Evolutionary conservation across 37 sponge, comb jelly and placozoan genomes (phyloP), one percentile per base, ranked within the genome.

Genomic region (Oscarella lobularis): DNA sequence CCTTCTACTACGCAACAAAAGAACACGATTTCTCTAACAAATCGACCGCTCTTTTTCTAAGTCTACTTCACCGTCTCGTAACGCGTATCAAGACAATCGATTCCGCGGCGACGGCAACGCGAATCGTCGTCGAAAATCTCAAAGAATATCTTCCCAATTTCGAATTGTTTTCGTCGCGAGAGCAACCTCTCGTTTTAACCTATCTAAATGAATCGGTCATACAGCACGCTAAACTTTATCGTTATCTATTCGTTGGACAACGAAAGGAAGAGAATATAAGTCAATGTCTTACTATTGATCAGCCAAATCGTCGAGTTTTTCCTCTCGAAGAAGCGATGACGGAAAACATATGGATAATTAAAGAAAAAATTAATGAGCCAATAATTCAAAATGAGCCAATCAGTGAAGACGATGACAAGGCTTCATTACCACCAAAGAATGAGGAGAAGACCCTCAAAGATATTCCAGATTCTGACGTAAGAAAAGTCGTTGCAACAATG

Each of bases 161-260:
- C 60, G 20, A 48, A 27, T 9, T 48, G 60, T 48, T 48, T 20
- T 9, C 9, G 9, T 9, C 60, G 9, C 60, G 20, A 27, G 14
- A 48, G 60, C 60, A 48, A 20, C 9, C 14, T 9, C 60, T 48
- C 60, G 60, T 48, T 9, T 27, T 66, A 2, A 0, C 66, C 2
- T 81, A 75, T 41, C 74, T 75, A 67, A 75, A 2, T 0, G 39
- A 75, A 1, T 36, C 81, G 29, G 2, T 81, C n/a, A 39, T 81
- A 38, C 76, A 81, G 38, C 81, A 81, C 69, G 74, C 35, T 39
- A 2, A 66, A 3, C 76, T 81, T 1, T 81, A 27, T 48, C 14
- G 9, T 20, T 48, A 48, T 48, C 60, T 48, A 27, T 48, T 48
- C 60, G 9, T 20, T 9, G 60, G 9, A 27, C 14, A 48, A 48